Base-by-base conservation (phyloP, 2,113 vertebrate genomes). In the Heterocephalus glaber region DNA sequence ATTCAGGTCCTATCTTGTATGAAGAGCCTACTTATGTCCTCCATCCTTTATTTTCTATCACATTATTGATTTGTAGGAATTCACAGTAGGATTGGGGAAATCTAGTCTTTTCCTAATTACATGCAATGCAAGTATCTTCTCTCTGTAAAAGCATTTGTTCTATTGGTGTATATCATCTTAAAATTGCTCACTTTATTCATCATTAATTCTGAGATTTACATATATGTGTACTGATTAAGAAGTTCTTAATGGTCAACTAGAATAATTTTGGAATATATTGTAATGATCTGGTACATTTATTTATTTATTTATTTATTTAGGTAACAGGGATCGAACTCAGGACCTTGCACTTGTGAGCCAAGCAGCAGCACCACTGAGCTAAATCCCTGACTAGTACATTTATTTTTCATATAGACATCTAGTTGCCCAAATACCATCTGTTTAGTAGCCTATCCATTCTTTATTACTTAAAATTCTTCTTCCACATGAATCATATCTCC, bases 201-300 rank as follows among this genome's bases (percentile, higher is more conserved):
- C 11, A 38, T 61, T 47, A 90, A 89, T 81, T 94, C 56, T 66
- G 33, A 4, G 16, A 60, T 93, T 88, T 88, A 35, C 44, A 76
- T 14, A 70, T 90, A 28, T 91, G 63, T 84, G n/a, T 85, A 70
- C 47, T 87, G 9, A 79, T 90, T 91, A 82, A 86, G 49, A 68
- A 66, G 77, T 87, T 92, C 35, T 87, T 95, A 72, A 19, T 60
- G 26, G 41, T 70, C 16, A 63, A 58, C 33, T 72, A 82, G 49
- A 82, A 68, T 82, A 54, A 74, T 56, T 81, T 95, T 91, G 83
- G 9, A 61, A 68, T 52, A 19, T 80, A 80, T 76, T 74, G 1
- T 22, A 86, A 72, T 26, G 11, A 47, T 81, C 19, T 81, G 65
- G 54, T 93, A 56, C 76, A 44, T 70, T 92, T 68, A 72, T 74